Percentiles rank a stretch among this genome's conserved stretches.
Conservation (phyloP, 2,888 invertebrate genomes). For the Diarsia rubi region DNA sequence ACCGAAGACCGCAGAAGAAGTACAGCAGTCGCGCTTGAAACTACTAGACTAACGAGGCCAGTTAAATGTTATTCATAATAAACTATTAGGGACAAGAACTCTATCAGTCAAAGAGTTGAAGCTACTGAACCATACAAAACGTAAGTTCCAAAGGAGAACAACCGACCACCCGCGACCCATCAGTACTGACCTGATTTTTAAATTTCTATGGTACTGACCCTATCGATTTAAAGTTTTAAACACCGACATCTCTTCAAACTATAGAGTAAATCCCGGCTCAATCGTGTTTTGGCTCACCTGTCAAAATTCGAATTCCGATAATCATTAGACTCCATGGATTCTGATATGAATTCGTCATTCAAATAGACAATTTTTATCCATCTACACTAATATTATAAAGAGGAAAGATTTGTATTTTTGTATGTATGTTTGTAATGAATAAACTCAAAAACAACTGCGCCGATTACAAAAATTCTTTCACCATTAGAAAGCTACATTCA, state of each 20-base stretch:
- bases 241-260: conserved; percentile 7
- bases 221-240: no score
- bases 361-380: background rate
- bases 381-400: no score
- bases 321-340: conserved; percentile 20
- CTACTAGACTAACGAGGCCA: no score
- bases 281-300: conserved; percentile 19
- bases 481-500: no score
- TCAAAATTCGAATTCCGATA: conserved; percentile 20
- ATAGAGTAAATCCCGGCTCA: background rate
- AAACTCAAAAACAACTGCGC: no score
- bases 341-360: conserved; percentile 9
- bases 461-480: no score
- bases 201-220: no score
- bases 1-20: no score
- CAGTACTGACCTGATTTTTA: background rate
- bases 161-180: background rate
- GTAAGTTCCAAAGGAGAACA: background rate
- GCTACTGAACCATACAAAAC: background rate
- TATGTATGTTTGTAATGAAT: no score
- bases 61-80: background rate
- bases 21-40: no score
- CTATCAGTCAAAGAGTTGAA: background rate
- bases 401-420: no score
- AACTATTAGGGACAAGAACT: background rate